These are phyloP conservation scores for Eonycteris spelaea DNA, from an alignment of 2,113 vertebrate genomes.

Conservation along the genomic window DNA sequence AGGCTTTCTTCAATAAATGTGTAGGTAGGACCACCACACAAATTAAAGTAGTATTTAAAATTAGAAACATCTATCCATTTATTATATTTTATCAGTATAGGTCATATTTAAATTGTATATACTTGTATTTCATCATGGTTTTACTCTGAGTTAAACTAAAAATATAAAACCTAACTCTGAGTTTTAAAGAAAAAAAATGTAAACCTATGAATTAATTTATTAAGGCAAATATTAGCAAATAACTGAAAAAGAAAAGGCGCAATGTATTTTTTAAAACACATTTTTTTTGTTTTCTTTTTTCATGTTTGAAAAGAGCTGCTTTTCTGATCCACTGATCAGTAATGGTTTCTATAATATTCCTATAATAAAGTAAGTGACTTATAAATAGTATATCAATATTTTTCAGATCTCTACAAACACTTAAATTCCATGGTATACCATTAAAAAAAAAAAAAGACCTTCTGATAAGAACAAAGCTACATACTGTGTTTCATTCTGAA, in stretches of 20 bases:
- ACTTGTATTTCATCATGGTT: slow-evolving; percentile 30
- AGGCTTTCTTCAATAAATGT: background rate
- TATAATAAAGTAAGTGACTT: background rate
- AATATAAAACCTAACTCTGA: slow-evolving; percentile 32
- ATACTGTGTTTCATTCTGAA: background rate
- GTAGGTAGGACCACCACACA: background rate
- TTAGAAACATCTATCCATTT: slow-evolving; percentile 3
- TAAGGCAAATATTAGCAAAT: slow-evolving; percentile 39
- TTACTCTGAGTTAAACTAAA: background rate
- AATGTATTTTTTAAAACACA: background rate
- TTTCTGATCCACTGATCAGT: background rate
- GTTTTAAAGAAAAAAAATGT: slow-evolving; percentile 20
- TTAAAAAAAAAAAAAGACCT: background rate
- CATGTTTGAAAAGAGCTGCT: background rate
- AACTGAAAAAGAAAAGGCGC: background rate
- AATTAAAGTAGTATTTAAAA: slow-evolving; percentile 32
- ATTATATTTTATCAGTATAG: slow-evolving; percentile 53
- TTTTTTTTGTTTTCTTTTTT: background rate
- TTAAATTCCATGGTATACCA: background rate
- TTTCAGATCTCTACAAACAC: background rate
- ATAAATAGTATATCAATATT: background rate
- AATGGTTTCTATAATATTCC: background rate
- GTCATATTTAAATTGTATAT: background rate
- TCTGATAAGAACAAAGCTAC: background rate
- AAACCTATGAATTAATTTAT: slow-evolving; percentile 5